Conservation (phyloP, 2,888 invertebrate species). For the Lepidocyrtoides sp. region DNA sequence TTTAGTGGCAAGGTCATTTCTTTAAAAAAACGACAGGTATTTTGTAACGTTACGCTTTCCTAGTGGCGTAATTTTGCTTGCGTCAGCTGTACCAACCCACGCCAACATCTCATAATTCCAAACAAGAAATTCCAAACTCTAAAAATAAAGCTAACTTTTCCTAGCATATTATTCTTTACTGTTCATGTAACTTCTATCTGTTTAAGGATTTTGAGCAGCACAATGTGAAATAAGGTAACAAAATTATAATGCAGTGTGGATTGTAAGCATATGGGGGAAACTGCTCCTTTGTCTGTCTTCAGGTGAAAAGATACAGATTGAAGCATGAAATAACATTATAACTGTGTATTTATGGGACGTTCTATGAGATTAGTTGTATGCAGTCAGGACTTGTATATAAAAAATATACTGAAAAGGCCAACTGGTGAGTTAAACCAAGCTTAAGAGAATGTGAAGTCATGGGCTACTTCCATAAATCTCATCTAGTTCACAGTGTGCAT, state of each 20-base stretch:
- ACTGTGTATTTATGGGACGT: neutral
- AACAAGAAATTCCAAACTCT: too few species aligned
- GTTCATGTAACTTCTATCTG: too few species aligned
- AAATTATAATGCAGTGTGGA: neutral
- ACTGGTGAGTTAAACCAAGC: slow-evolving; percentile 50
- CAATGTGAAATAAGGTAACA: neutral
- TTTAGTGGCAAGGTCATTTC: too few species aligned
- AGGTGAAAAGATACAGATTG: slow-evolving; percentile 38
- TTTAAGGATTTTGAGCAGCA: too few species aligned
- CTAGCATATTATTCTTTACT: too few species aligned
- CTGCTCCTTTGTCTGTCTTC: neutral
- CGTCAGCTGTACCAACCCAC: too few species aligned
- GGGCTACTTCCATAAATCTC: slow-evolving; percentile 64
- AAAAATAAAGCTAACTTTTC: too few species aligned
- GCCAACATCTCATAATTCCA: too few species aligned
- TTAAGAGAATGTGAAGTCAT: slow-evolving; percentile 60
- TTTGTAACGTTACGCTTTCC: too few species aligned
- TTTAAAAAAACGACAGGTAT: too few species aligned
- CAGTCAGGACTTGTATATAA: neutral
- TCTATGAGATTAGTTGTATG: neutral
- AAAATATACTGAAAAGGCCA: slow-evolving; percentile 49
- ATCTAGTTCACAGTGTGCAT: slow-evolving; percentile 18
- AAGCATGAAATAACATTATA: neutral
- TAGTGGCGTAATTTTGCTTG: too few species aligned
- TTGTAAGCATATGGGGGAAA: neutral